These are phyloP conservation scores for Machaerirhynchus nigripectus DNA, from an alignment of 2,113 vertebrate species.

Conservation along the genomic window DNA sequence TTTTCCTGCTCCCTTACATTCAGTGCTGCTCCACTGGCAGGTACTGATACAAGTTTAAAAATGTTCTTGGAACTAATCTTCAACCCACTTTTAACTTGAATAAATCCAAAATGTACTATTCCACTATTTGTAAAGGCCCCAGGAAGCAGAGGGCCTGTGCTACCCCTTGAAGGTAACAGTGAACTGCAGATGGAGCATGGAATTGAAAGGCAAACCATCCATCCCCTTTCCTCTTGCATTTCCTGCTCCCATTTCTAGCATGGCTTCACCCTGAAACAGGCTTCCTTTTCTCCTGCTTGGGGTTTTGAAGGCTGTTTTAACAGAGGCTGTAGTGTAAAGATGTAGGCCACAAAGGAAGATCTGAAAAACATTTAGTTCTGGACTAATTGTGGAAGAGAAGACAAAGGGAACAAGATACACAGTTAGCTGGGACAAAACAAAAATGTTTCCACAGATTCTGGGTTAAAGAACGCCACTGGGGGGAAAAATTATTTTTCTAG, in stretches of 20 bases:
- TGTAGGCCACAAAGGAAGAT: not conserved
- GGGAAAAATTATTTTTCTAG: accelerated
- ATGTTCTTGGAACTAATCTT: not conserved
- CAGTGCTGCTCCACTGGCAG: not conserved
- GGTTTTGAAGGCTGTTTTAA: not conserved
- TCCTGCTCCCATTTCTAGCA: not conserved
- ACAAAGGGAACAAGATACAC: accelerated
- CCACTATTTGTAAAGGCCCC: not conserved
- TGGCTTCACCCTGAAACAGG: not conserved
- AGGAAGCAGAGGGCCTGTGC: not conserved
- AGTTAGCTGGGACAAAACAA: not conserved
- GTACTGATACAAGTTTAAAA: not conserved
- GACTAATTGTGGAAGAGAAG: not conserved
- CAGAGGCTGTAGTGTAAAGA: not conserved
- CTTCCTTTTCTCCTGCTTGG: not conserved
- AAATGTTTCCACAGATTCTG: not conserved
- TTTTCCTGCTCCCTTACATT: not conserved
- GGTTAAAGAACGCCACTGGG: not conserved
- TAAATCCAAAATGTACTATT: not conserved
- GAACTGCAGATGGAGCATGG: not conserved
- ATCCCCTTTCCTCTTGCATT: not conserved
- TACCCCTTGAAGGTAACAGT: not conserved
- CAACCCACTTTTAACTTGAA: not conserved
- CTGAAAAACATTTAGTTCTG: not conserved
- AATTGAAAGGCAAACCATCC: not conserved